Base-by-base conservation (phyloP, 2,113 vertebrate species). In the Paradoxurus hermaphroditus region DNA sequence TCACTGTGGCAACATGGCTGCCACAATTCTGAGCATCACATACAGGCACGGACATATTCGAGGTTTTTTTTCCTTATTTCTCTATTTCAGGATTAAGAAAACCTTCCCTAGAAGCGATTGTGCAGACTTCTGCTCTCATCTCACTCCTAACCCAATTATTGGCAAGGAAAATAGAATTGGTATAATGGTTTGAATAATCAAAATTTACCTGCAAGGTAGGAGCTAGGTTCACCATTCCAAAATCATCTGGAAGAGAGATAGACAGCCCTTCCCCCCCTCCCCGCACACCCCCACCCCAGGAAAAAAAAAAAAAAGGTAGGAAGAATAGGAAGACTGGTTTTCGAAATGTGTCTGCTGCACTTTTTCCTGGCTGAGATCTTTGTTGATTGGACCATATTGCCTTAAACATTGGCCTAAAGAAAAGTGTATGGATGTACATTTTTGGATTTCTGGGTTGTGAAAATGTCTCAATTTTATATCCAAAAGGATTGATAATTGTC, bases 171-270 rank as follows among this genome's bases (percentile, higher is more conserved):
- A n/a, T 77, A 19, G 18, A 46, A 83, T 70, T 70, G n/a, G 39
- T 49, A 41, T 44, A 23, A 75, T 70, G 31, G 19, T 21, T 93
- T 93, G 49, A 72, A 59, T 59, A 81, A 73, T 88, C 29, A 68
- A 62, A 81, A 39, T 75, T 59, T 39, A 53, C 14, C 4, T 29
- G 53, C 10, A 82, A 62, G 27, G 27, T 53, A 59, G 44, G 34
- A 94, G 27, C 14, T 78, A 36, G 14, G 3, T 21, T 49, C 49
- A 81, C 25, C 63, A 56, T 41, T 68, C 9, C 19, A n/a, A 44
- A 65, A 41, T 41, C 2, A 70, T 31, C 5, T 78, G 21, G 2
- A 46, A 82, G 18, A 65, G 16, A 39, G 8, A 27, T 31, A 41
- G 59, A 70, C 19, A 67, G 9, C 7, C 3, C 44, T 4, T 15